Evolutionary conservation across 2,797 vertebrate species (phyloP), one percentile per base, ranked within the genome.

Genomic region (Fringilla coelebs): DNA sequence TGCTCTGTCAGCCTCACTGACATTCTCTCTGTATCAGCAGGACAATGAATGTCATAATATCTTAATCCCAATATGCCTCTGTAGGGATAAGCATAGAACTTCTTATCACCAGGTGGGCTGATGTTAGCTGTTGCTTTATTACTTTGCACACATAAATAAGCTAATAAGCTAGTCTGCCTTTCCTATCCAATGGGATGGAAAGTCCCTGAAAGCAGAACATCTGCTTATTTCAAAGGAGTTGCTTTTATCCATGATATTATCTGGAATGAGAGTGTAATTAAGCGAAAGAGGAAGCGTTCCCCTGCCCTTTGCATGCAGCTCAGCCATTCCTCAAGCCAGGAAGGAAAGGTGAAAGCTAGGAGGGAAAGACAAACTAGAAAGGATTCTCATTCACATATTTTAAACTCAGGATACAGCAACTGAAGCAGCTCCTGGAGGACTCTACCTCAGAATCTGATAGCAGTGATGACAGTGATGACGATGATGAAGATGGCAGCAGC

Each of bases 391-490:
- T 87, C 16, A 32, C 17, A 0, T 90, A 63, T 87, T 90, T 90
- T 94, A 74, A 32, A 85, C 95, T 55, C 93, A 99, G 99, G 98
- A 99, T 99, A 96, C 98, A 99, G 96, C 99, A 99, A 93, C 97
- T 99, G 71, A 99, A 98, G 96, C 98, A 99, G 96, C 98, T 99
- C 62, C 98, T 99, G 46, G 98, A 99, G 90, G 99, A 99, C 95
- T 98, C 98, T 85, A 99, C 98, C 87, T 98, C 98, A 38, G 98
- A 98, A 43, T 97, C 98, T 18, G 95, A 89, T 11, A 98, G 97
- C 38, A 98, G 98, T 48, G 86, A 90, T 54, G 57, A 89, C 45
- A 95, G 95, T 25, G 89, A 87, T 68, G 85, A 91, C 9, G 65
- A 98, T 25, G 97, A 97, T 11, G 94, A 90, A 22, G 98, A 98